Percentiles rank a stretch among this genome's conserved stretches.
Conservation (phyloP, 2,113 vertebrate species). For the Psephotus haematonotus region DNA sequence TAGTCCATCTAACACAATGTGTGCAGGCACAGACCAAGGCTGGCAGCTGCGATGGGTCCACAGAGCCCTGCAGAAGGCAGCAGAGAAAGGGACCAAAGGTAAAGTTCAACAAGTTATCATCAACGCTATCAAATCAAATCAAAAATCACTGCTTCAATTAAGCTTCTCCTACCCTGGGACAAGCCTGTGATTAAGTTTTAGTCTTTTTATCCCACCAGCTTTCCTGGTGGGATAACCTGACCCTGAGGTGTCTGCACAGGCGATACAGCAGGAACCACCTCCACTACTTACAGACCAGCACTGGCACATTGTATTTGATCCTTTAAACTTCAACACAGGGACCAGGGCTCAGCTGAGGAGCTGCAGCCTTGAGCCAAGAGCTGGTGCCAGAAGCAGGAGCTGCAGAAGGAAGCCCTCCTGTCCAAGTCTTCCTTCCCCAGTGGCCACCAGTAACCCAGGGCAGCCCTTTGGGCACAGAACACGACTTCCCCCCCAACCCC, state of each 20-base stretch:
- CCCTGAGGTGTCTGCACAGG: not conserved
- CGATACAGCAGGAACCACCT: fast-evolving
- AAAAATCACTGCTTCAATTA: not conserved
- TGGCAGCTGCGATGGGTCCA: not conserved
- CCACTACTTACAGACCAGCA: not conserved
- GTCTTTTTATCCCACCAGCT: not conserved
- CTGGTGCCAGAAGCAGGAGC: not conserved
- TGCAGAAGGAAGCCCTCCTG: not conserved
- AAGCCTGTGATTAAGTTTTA: not conserved
- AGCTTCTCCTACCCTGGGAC: not conserved
- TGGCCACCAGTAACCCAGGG: not conserved
- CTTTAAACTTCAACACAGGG: not conserved
- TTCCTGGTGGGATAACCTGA: not conserved
- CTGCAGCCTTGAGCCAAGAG: not conserved
- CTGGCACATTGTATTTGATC: fast-evolving
- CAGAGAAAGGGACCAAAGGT: not conserved
- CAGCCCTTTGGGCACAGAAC: not conserved
- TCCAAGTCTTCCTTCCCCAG: not conserved
- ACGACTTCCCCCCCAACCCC: not conserved
- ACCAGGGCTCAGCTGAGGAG: not conserved
- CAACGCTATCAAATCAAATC: fast-evolving
- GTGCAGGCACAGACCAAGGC: not conserved
- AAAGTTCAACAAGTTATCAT: not conserved
- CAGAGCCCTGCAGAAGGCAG: not conserved
- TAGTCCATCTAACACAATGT: not conserved